phyloP scores from a whole-genome alignment of 2,113 vertebrate genomes.

The Stictonetta naevosa region DNA sequence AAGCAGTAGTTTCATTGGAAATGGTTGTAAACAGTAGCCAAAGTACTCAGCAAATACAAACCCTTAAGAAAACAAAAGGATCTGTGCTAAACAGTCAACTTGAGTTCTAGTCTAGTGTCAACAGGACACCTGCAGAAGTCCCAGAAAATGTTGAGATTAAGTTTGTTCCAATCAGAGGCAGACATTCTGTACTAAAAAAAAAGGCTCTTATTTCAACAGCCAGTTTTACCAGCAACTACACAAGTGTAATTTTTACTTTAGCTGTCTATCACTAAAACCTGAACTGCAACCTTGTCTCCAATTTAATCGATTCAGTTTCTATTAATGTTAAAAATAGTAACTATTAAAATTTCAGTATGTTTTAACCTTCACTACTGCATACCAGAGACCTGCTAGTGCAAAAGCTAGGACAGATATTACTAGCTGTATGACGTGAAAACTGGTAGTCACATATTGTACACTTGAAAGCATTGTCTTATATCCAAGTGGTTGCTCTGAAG shows the following conservation, averaged over 20 bases:
- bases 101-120: background rate
- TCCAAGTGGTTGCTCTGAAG: constrained; percentile 35
- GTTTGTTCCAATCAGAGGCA: background rate
- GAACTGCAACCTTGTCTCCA: background rate
- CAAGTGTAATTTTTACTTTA: background rate
- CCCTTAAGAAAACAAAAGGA: background rate
- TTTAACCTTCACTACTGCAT: constrained; percentile 52
- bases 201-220: background rate
- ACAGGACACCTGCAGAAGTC: background rate
- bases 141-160: background rate
- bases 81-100: background rate
- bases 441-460: background rate
- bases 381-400: constrained; percentile 52
- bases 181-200: background rate
- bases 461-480: constrained; percentile 33
- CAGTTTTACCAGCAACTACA: background rate
- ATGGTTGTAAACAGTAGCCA: constrained; percentile 1
- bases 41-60: background rate
- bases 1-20: background rate
- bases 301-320: background rate
- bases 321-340: constrained; percentile 3
- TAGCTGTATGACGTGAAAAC: constrained; percentile 18
- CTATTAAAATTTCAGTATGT: constrained; percentile 34
- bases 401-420: constrained; percentile 38
- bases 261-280: background rate